Evolutionary conservation across 1,140 invertebrate genomes (phyloP).

Genomic region (Sipha flava): DNA sequence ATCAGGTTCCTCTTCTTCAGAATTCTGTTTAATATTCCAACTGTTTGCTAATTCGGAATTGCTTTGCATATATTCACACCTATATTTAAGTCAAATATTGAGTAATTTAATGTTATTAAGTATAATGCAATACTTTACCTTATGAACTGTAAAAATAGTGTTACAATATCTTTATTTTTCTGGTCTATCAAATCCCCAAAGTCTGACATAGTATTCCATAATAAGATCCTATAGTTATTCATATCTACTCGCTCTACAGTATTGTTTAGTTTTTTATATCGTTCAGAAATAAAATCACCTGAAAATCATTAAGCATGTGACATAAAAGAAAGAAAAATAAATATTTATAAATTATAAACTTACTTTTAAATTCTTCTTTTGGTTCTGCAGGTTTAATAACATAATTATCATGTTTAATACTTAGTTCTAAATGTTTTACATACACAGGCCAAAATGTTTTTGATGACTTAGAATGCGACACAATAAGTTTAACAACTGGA

Average conservation of each 20-base stretch:
- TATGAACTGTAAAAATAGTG: constrained; percentile 68
- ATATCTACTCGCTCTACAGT: constrained; percentile 56
- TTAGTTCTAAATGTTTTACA: constrained; percentile 51
- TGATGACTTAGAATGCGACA: constrained; percentile 45
- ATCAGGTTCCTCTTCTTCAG: not conserved
- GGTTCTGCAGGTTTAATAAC: not conserved
- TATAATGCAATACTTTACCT: not conserved
- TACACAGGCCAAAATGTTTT: constrained; percentile 72
- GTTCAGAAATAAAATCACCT: constrained; percentile 4
- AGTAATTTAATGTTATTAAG: not conserved
- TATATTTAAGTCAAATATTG: not conserved
- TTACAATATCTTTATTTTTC: constrained; percentile 67
- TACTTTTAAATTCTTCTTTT: constrained; percentile 5
- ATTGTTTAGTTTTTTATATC: not conserved
- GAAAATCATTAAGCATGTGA: not conserved
- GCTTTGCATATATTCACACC: constrained; percentile 9
- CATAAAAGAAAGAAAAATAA: not conserved
- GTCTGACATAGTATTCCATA: constrained; percentile 68
- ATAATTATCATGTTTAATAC: constrained; percentile 39
- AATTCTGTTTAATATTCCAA: constrained; percentile 24
- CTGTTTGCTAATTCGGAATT: constrained; percentile 26
- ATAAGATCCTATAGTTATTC: constrained; percentile 63
- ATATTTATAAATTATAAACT: not conserved
- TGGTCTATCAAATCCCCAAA: constrained; percentile 66
- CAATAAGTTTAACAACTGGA: constrained; percentile 64